Base-by-base conservation (phyloP, 2,888 invertebrate genomes). In the Stegophylla sp. region DNA sequence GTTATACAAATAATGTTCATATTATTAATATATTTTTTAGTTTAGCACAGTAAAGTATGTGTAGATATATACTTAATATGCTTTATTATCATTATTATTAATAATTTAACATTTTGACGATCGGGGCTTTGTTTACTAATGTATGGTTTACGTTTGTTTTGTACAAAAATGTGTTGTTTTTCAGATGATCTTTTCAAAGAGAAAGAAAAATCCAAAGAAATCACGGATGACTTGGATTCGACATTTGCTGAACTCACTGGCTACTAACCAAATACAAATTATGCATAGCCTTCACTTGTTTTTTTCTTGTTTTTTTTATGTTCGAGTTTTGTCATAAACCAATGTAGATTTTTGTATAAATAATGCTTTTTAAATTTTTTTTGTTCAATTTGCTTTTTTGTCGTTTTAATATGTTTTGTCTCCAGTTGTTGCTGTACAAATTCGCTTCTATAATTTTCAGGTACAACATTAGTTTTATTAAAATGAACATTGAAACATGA, bases 161-260 rank as follows among this genome's bases (percentile, higher is more conserved):
- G 71, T 81, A 67, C 76, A 73, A 61, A 59, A 56, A 81, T 69
- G 76, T 74, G 81, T 81, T 83, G 82, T 82, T 84, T 92, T 92
- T 85, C 92, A 94, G 94, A 94, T 91, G 89, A 91, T 87, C 91
- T 94, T 88, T 92, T 92, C 90, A 91, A 90, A 85, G 89, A 90
- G 89, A 94, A 94, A 89, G 93, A 94, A 89, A 93, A 93, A 88
- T 93, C 90, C 89, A 92, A 92, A 88, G 88, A 89, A 84, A 91
- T 92, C 87, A 90, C 91, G 87, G 92, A 92, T 86, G 92, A 93
- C 86, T 88, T 92, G 88, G 92, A 92, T 87, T 89, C 89, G 85
- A 92, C 92, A 84, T 91, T 92, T 87, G 90, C 91, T 85, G 92
- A 92, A 87, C 89, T 92, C 85, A 91, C 92, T 85, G 91, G 91